These are phyloP conservation scores for Dendropsophus ebraccatus DNA, from an alignment of 2,113 vertebrate genomes.

Conservation along the genomic window DNA sequence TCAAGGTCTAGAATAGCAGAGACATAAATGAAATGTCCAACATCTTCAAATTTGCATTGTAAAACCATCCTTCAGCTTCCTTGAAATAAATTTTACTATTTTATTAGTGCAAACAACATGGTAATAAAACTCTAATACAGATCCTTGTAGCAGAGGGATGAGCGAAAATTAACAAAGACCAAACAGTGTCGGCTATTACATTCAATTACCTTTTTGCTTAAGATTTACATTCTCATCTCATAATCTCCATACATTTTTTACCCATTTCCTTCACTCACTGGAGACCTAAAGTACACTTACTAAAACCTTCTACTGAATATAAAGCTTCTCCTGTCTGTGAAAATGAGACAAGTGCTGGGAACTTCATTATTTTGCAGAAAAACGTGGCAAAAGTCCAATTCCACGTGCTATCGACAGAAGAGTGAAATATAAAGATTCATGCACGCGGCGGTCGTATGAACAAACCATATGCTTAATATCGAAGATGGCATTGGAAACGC, in stretches of 20 bases:
- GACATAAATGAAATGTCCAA: conserved; percentile 86
- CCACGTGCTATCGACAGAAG: background rate
- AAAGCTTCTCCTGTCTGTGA: conserved; percentile 23
- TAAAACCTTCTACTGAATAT: conserved; percentile 18
- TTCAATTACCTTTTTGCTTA: conserved; percentile 89
- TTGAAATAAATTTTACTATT: conserved; percentile 89
- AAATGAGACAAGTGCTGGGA: background rate
- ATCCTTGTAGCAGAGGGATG: conserved; percentile 85
- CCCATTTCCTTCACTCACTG: conserved; percentile 51
- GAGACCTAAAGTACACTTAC: conserved; percentile 37
- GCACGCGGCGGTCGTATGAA: background rate
- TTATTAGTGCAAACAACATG: conserved; percentile 89
- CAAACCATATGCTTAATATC: background rate
- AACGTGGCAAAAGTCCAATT: conserved; percentile 27
- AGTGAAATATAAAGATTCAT: background rate
- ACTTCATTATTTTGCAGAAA: conserved; percentile 28
- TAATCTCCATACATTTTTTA: conserved; percentile 81
- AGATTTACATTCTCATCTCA: conserved; percentile 86
- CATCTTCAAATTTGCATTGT: conserved; percentile 89
- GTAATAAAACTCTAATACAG: conserved; percentile 89
- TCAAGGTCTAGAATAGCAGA: conserved; percentile 80
- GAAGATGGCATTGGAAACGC: background rate
- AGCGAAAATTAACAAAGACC: conserved; percentile 87
- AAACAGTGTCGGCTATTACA: conserved; percentile 85
- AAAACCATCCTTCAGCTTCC: conserved; percentile 88